Base-by-base conservation (phyloP, 1,140 invertebrate genomes). In the Caenorhabditis remanei region DNA sequence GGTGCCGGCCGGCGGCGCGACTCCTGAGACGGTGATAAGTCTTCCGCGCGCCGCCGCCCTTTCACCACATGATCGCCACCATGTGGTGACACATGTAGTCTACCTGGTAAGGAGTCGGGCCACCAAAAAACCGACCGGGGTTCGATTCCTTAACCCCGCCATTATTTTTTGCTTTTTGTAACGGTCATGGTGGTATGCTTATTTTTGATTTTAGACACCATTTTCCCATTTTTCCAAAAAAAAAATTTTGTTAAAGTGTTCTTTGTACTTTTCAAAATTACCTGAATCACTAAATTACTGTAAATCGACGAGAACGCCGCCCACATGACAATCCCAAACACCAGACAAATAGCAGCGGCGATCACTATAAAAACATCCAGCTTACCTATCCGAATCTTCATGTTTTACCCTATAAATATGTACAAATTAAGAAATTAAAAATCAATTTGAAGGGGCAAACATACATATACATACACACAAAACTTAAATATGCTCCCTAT, bases 401-500 rank as follows among this genome's bases (percentile, higher is more conserved):
- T 63, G 32, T 63, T 63, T 13, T 63, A n/a, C 11, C n/a, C 46
- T 53, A 24, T 53, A 19, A 43, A 21, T 41, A 9, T 19, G 32
- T 32, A 2, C 32, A 50, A 24, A 9, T 14, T 5, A 19, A 71
- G 19, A 19, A 16, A 71, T 32, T 32, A 13, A 43, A 67, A 71
- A 32, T 41, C 43, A 79, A 50, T 79, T 24, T 14, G 32, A 32
- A 79, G n/a, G 14, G 4, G 13, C 16, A 79, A 50, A 79, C 50
- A 46, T 43, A 50, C 13, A 24, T 5, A 24, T 21, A n/a, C 3
- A 79, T 11, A 50, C 53, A 2, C 1, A 32, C 32, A 32, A 50
- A 71, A 71, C 65, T 71, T 79, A 79, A 79, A 79, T 79, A 79
- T 79, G 71, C 71, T 79, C 40, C 46, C 71, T 79, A 79, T 79